Evolutionary conservation across 1,140 invertebrate species (phyloP), one percentile per base, ranked within the genome.

Genomic region (Drosophila hydei): DNA sequence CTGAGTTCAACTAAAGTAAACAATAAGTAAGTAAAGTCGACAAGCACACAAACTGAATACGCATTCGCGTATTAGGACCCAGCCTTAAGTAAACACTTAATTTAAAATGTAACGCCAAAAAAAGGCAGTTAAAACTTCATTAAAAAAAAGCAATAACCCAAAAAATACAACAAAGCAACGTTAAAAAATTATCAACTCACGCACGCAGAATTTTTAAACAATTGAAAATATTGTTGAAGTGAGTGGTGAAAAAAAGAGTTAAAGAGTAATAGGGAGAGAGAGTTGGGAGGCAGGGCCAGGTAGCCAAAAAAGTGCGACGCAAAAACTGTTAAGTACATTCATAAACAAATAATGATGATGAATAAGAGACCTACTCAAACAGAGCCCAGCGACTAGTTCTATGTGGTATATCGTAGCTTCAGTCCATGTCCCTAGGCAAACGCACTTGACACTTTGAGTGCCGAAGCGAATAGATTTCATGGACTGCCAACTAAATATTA

Each of bases 71-170:
- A 42, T 33, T 18, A 7, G 45, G 58, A 59, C 59, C 56, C 40
- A 64, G 25, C 50, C 60, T 64, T 68, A 74, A 77, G 62, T 63
- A 77, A 87, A 87, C 80, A 84, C 72, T 76, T 80, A 21, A 85
- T 85, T 87, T 87, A 75, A 87, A 85, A 80, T 85, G 77, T 84
- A 85, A 72, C 80, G 73, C 73, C 77, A 65, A 64, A 85, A 68
- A 84, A 67, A 65, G 72, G 16, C 60, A 65, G 51, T 71, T 71
- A 27, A 58, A 63, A 62, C 62, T 30, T 54, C 59, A 55, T 59
- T 64, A 50, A 71, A 64, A 40, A 63, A 9, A 50, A 16, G 16
- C 38, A 42, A 42, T 3, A 42, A 25, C 1, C 48, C 23, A 47
- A 36, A 54, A 50, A 80, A 70, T 47, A 42, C 38, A 42, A 42